These are phyloP conservation scores for Dryobota labecula DNA, from an alignment of 2,888 invertebrate genomes.

Conservation along the genomic window DNA sequence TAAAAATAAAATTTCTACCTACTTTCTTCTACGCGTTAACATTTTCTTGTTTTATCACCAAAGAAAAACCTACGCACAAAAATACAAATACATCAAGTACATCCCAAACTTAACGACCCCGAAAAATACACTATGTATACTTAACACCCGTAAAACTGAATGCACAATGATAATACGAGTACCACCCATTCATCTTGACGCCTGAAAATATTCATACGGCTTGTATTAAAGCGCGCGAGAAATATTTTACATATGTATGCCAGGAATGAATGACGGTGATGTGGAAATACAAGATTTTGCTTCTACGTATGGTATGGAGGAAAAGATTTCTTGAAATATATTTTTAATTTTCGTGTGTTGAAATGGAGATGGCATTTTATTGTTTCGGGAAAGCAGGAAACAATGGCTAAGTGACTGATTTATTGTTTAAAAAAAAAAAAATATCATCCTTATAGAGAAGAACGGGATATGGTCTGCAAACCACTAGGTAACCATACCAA, in stretches of 20 bases:
- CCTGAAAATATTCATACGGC: slow-evolving; percentile 67
- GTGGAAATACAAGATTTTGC: slow-evolving; percentile 51
- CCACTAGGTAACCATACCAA: too few species aligned
- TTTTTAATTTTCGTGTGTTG: slow-evolving; percentile 4
- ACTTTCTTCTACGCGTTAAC: too few species aligned
- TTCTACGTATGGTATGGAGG: slow-evolving; percentile 29
- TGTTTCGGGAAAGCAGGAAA: not conserved
- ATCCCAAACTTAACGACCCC: slow-evolving; percentile 52
- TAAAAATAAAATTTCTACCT: too few species aligned
- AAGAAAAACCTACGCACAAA: not conserved
- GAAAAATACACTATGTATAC: slow-evolving; percentile 64
- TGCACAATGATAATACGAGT: slow-evolving; percentile 66
- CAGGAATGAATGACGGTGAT: slow-evolving; percentile 50
- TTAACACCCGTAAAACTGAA: slow-evolving; percentile 72
- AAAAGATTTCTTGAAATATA: too few species aligned
- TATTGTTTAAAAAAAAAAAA: too few species aligned
- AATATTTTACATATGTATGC: slow-evolving; percentile 57
- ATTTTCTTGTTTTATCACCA: not conserved
- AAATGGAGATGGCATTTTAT: not conserved
- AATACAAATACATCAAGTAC: slow-evolving; percentile 32
- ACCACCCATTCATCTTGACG: slow-evolving; percentile 56
- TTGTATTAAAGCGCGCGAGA: slow-evolving; percentile 48
- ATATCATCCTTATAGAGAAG: too few species aligned
- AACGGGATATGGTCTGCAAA: too few species aligned
- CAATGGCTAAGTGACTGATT: not conserved